Evolutionary conservation across 30 jellyfish, hydroid and myxozoan species (phyloP).

Genomic region (Clytia hemisphaerica): DNA sequence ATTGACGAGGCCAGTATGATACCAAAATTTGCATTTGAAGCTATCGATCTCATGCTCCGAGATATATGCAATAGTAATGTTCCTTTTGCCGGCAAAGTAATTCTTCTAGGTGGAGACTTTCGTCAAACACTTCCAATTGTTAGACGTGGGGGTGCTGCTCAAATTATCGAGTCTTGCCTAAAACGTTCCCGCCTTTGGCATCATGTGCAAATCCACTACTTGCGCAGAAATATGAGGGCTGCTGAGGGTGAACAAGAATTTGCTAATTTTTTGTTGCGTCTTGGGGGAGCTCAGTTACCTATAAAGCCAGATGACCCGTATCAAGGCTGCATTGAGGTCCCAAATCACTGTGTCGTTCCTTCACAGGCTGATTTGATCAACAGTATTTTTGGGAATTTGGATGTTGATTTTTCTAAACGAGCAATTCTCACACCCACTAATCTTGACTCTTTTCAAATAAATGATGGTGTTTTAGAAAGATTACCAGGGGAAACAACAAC

Average conservation of each 20-base stretch:
- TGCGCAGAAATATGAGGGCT: slow-evolving; percentile 24
- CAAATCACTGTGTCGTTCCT: not conserved
- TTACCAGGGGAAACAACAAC: slow-evolving; percentile 23
- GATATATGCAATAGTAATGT: slow-evolving; percentile 18
- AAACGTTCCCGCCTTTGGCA: no score
- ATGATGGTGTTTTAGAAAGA: slow-evolving; percentile 1
- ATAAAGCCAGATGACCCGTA: slow-evolving; percentile 1
- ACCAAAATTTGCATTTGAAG: slow-evolving; percentile 27
- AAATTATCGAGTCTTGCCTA: no score
- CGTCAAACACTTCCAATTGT: no score
- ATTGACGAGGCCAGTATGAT: slow-evolving; percentile 50
- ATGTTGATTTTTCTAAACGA: slow-evolving; percentile 14
- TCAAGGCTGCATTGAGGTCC: not conserved
- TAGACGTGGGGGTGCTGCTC: no score
- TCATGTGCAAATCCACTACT: not conserved
- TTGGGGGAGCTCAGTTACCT: slow-evolving; percentile 24
- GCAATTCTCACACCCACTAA: slow-evolving; percentile 28
- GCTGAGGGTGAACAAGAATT: not conserved
- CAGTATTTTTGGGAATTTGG: no score
- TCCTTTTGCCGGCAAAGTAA: slow-evolving; percentile 31
- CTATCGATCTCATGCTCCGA: slow-evolving; percentile 2
- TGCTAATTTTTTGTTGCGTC: not conserved
- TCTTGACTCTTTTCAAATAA: slow-evolving; percentile 14
- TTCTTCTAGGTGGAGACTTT: no score
- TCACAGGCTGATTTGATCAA: not conserved